Base-by-base conservation (phyloP, 2,888 invertebrate genomes). In the Papilio gigon region DNA sequence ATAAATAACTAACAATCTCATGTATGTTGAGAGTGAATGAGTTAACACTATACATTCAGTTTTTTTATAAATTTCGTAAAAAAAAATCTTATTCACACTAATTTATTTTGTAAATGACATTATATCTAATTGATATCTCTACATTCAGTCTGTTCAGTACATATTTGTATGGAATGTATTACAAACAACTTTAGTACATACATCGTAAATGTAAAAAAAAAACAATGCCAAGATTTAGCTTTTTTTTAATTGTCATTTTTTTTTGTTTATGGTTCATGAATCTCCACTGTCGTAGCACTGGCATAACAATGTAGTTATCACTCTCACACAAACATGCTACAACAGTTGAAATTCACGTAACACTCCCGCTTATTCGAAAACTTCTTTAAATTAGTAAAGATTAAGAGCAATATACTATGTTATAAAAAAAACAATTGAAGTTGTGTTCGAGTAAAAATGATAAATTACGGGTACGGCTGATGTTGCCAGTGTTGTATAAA, bases 81-180 rank as follows among this genome's bases (percentile, higher is more conserved):
- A 65, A 67, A 65, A 64, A 53, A 68, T 72, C 56, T 68, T 71
- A 67, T 71, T 67, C 67, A 67, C 56, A 65, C 65, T 70, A 75
- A 73, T 67, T 72, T 70, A 20, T 73, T 61, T 72, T 78, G 74
- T 80, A 78, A 77, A 79, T 75, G 74, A 78, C 78, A 79, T 72
- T 71, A n/a, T n/a, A n/a, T 67, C 68, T 78, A 78, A 77, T 77
- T 73, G 78, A 82, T 85, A 84, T 72, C 76, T 77, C 76, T 84
- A 83, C 75, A 76, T 72, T 87, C 86, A 88, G 87, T 87, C 87
- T 82, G 80, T 82, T 78, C 78, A 76, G 78, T 79, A 56, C 58
- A 78, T 74, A 76, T 78, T 72, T 67, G 80, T 56, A 56, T 85
- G 87, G 87, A 88, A 88, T 88, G 87, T 87, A 77, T 78, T 59